These are phyloP conservation scores for Pagetopsis macropterus DNA, from an alignment of 2,797 vertebrate species.

Conservation along the genomic window DNA sequence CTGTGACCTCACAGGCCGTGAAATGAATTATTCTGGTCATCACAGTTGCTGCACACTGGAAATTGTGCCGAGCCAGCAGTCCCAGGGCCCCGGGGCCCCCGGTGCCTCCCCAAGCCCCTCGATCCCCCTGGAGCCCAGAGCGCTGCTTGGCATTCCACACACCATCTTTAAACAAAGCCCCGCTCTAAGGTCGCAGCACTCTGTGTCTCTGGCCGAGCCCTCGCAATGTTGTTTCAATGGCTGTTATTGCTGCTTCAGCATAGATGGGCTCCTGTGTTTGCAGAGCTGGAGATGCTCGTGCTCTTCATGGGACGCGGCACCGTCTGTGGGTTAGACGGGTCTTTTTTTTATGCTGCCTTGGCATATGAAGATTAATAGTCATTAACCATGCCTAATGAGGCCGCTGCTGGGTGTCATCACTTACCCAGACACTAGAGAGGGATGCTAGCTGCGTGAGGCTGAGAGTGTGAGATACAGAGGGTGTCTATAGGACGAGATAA, in stretches of 20 bases:
- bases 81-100: conserved; percentile 35
- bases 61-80: conserved; percentile 78
- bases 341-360: conserved; percentile 33
- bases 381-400: conserved; percentile 51
- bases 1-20: conserved; percentile 64
- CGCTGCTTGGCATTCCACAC: conserved; percentile 78
- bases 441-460: conserved; percentile 3
- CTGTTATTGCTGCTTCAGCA: conserved; percentile 74
- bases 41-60: conserved; percentile 62
- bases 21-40: conserved; percentile 58
- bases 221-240: conserved; percentile 62
- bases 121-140: conserved; percentile 63
- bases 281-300: conserved; percentile 43
- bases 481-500: neutral
- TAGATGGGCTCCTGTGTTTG: conserved; percentile 48
- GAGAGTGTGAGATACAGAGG: conserved; percentile 14
- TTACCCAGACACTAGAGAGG: conserved; percentile 37
- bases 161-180: conserved; percentile 79
- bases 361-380: conserved; percentile 67
- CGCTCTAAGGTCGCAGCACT: conserved; percentile 62
- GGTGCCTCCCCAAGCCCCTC: conserved; percentile 52
- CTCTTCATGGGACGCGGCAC: conserved; percentile 43
- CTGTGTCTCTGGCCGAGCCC: conserved; percentile 61
- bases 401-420: conserved; percentile 46
- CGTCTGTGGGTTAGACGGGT: conserved; percentile 10